Conservation (phyloP, 2,113 vertebrate species). For the Trematocara stigmaticum region DNA sequence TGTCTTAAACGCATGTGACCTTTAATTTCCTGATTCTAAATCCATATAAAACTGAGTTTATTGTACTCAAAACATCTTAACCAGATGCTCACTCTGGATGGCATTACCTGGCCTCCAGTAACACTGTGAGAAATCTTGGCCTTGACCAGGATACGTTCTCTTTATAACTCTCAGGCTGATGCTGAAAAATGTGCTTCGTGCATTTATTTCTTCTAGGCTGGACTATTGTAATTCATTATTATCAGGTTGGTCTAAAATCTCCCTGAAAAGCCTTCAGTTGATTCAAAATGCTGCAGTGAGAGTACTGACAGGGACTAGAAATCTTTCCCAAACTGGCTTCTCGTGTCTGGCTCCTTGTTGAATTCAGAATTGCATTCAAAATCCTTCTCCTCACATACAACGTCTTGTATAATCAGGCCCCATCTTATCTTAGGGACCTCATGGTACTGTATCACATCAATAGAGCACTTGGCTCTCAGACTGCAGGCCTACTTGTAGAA, state of each 20-base stretch:
- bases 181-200: background rate
- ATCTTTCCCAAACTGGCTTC: background rate
- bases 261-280: background rate
- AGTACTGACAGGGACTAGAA: background rate
- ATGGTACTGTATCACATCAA: background rate
- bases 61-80: background rate
- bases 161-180: background rate
- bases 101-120: background rate
- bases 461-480: background rate
- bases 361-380: background rate
- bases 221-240: background rate
- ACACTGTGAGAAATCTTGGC: background rate
- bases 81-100: background rate
- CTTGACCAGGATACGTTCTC: background rate
- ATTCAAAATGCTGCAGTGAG: background rate
- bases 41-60: background rate
- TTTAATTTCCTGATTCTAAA: background rate
- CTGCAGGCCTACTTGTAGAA: background rate
- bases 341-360: background rate
- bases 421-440: background rate
- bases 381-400: background rate
- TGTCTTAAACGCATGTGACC: background rate
- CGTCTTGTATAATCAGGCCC: background rate
- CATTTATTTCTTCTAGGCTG: background rate
- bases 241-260: background rate